Base-by-base conservation (phyloP, 2,113 vertebrate genomes). In the Agapornis roseicollis region DNA sequence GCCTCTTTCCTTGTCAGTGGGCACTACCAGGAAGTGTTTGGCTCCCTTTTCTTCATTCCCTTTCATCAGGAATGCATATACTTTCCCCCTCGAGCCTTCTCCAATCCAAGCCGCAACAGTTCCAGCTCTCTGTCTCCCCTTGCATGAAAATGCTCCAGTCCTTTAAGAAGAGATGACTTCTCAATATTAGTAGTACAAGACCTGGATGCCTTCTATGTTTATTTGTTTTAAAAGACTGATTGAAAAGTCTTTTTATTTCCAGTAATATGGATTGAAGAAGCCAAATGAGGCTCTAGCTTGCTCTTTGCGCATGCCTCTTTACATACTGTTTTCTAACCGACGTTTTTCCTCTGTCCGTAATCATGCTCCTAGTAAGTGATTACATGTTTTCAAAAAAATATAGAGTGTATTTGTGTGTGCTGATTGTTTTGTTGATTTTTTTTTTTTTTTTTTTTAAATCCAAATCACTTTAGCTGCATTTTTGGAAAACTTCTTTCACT, bases 401-500 rank as follows among this genome's bases (percentile, higher is more conserved):
- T 72, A 81, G 89, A 82, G 42, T 41, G 37, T 50, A 68, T 94
- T 93, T 96, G 73, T 80, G 37, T 56, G 77, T 35, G 28, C 2
- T 9, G 33, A 58, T 58, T n/a, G 20, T 35, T 35, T 58, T 24
- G 9, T 58, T 35, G 33, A n/a, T n/a, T n/a, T 56, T 50, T 49
- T 13, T 49, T 8, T 25, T 25, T 86, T 80, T 92, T 93, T 94
- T 93, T 96, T 96, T 94, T 77, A 97, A 86, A 98, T 98, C 94
- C 96, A 94, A 97, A 97, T 96, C 97, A 95, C 92, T 98, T 98
- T 94, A 93, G 85, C 68, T 80, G 88, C 95, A 96, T 98, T 98
- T 98, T 98, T 97, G 94, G 98, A 96, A 98, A 98, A 98, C 97
- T 98, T 98, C 94, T 88, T 97, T 98, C 98, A 97, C 97, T 98